Percentiles rank a stretch among this genome's conserved stretches.
These are phyloP conservation scores for Marisa cornuarietis DNA, from an alignment of 1,140 invertebrate genomes.

Conservation along the genomic window DNA sequence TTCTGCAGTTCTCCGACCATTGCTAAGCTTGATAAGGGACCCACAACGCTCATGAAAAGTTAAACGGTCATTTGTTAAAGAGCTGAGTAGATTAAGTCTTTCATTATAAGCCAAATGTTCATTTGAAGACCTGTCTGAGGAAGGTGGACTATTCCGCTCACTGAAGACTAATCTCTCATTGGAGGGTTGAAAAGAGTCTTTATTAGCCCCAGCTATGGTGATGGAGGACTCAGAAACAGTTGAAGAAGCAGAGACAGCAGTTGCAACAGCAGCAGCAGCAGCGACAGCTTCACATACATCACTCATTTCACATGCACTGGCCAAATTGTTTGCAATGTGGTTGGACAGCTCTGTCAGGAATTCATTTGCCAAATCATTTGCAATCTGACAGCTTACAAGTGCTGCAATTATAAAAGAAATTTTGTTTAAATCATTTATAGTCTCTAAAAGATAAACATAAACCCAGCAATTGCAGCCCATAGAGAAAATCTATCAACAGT, in stretches of 20 bases:
- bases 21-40: slow-evolving; percentile 87
- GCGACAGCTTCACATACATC: slow-evolving; percentile 24
- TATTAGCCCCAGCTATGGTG: neutral
- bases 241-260: slow-evolving; percentile 4
- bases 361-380: slow-evolving; percentile 57
- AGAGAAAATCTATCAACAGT: neutral
- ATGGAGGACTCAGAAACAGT: slow-evolving; percentile 27
- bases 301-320: slow-evolving; percentile 40
- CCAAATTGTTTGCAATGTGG: slow-evolving; percentile 57
- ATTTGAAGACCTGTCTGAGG: slow-evolving; percentile 2
- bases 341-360: slow-evolving; percentile 58
- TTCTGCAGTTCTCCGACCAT: slow-evolving; percentile 83
- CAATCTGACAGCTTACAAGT: slow-evolving; percentile 44
- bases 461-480: neutral
- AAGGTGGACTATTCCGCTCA: slow-evolving; percentile 14
- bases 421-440: neutral
- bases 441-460: neutral
- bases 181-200: neutral
- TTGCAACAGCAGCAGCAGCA: slow-evolving; percentile 20
- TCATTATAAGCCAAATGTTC: slow-evolving; percentile 23
- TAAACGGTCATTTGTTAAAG: slow-evolving; percentile 65
- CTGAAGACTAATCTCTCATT: neutral
- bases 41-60: slow-evolving; percentile 90
- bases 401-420: slow-evolving; percentile 12
- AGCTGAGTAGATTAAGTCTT: slow-evolving; percentile 15